Evolutionary conservation across 2,888 invertebrate species (phyloP).

Genomic region (Lasioglossum pauxillum): DNA sequence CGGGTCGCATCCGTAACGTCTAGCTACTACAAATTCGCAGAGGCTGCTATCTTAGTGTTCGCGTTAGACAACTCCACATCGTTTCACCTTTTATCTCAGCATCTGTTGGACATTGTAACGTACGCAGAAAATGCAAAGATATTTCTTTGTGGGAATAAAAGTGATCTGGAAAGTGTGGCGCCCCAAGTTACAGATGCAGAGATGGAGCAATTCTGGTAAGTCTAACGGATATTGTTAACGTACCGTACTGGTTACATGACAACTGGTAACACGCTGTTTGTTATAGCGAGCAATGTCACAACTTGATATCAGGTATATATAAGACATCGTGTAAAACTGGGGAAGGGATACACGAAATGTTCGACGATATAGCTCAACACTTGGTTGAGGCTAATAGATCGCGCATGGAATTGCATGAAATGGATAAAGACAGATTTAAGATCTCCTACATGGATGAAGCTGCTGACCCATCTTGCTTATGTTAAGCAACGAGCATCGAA

Average conservation of each 20-base stretch:
- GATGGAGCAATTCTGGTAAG: constrained; percentile 94
- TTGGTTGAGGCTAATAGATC: constrained; percentile 92
- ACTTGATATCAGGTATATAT: constrained; percentile 94
- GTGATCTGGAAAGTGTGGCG: constrained; percentile 90
- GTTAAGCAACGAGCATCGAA: constrained; percentile 76
- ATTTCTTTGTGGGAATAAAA: constrained; percentile 96
- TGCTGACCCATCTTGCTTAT: constrained; percentile 85
- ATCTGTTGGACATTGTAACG: constrained; percentile 96
- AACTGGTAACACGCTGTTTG: constrained; percentile 7
- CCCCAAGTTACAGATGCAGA: constrained; percentile 94
- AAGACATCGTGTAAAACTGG: constrained; percentile 96
- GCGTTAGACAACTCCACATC: constrained; percentile 95
- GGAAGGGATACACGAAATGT: constrained; percentile 96
- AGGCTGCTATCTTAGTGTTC: constrained; percentile 96
- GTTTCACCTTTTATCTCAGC: constrained; percentile 96
- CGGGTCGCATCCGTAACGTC: constrained; percentile 97
- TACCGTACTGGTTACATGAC: neutral
- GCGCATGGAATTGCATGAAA: constrained; percentile 92
- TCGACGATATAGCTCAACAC: constrained; percentile 93
- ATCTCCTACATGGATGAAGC: constrained; percentile 88
- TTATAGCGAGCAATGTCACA: constrained; percentile 95
- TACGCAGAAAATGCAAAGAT: constrained; percentile 98
- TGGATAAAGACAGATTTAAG: constrained; percentile 92
- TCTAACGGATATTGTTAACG: neutral
- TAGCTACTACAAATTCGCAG: constrained; percentile 97